phyloP scores from a whole-genome alignment of 1,140 invertebrate genomes.

The Babylonia areolata region DNA sequence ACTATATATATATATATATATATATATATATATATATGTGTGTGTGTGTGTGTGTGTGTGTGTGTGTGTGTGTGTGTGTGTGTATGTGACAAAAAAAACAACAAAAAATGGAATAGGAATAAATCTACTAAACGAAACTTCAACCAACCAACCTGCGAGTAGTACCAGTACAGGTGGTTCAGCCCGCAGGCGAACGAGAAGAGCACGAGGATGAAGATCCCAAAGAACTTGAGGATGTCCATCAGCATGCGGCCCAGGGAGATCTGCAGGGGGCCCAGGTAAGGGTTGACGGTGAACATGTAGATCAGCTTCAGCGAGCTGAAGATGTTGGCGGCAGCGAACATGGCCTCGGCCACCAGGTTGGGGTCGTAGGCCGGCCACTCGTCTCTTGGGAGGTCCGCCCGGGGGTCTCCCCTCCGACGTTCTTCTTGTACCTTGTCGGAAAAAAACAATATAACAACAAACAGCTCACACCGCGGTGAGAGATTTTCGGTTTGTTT shows the following conservation, averaged over 20 bases:
- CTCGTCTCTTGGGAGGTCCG: conserved; percentile 86
- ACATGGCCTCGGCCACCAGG: conserved; percentile 93
- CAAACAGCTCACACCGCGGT: too few species aligned
- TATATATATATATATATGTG: too few species aligned
- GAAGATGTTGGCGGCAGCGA: conserved; percentile 96
- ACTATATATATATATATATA: too few species aligned
- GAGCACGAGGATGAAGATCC: conserved; percentile 95
- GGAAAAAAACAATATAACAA: too few species aligned
- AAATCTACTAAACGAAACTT: too few species aligned
- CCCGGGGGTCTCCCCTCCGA: conserved; percentile 43
- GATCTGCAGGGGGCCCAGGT: conserved; percentile 97
- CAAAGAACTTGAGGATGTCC: conserved; percentile 97
- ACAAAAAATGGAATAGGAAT: too few species aligned
- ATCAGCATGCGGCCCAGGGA: conserved; percentile 96
- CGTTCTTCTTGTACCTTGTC: conserved; percentile 63
- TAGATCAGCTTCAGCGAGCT: conserved; percentile 98
- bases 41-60: too few species aligned
- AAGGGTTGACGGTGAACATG: conserved; percentile 99
- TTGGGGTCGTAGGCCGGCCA: conserved; percentile 97
- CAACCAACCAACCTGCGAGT: conserved; percentile 96
- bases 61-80: too few species aligned
- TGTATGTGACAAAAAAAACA: too few species aligned
- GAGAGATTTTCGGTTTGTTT: too few species aligned
- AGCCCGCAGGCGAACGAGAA: conserved; percentile 98
- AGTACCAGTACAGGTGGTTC: conserved; percentile 97